Percentiles rank a stretch among this genome's conserved stretches.
Evolutionary conservation across 2,113 vertebrate genomes (phyloP).

Genomic region (Chlamydotis undulata): DNA sequence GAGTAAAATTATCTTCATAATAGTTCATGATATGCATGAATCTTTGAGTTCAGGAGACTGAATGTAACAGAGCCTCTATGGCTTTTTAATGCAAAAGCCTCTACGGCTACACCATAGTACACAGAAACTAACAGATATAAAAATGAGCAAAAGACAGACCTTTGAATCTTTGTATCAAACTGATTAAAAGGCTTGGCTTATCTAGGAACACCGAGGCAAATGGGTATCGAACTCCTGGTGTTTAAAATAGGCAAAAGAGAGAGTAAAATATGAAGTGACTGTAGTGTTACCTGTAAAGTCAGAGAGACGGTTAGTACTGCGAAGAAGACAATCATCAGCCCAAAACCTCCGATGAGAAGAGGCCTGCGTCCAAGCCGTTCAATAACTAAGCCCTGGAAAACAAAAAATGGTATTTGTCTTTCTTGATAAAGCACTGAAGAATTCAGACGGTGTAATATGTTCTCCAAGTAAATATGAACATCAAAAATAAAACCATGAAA

Average conservation of each 20-base stretch:
- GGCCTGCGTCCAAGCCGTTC: conserved; percentile 86
- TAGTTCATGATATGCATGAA: neutral
- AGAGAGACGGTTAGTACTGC: conserved; percentile 86
- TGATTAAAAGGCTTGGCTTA: neutral
- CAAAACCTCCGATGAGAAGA: conserved; percentile 91
- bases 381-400: conserved; percentile 85
- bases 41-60: neutral
- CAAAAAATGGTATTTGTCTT: neutral
- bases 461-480: neutral
- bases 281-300: conserved; percentile 84
- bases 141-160: neutral
- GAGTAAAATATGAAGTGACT: rapidly evolving
- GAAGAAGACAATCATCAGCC: conserved; percentile 88
- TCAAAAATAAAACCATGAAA: neutral
- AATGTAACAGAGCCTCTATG: neutral
- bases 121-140: neutral
- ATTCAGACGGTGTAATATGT: neutral
- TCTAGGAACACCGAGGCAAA: neutral
- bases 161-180: neutral
- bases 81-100: neutral
- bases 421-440: neutral
- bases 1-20: neutral
- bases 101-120: neutral
- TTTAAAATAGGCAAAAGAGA: neutral
- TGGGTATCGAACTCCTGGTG: neutral